These are phyloP conservation scores for Megastigmus dorsalis DNA, from an alignment of 2,888 invertebrate genomes.

Conservation along the genomic window DNA sequence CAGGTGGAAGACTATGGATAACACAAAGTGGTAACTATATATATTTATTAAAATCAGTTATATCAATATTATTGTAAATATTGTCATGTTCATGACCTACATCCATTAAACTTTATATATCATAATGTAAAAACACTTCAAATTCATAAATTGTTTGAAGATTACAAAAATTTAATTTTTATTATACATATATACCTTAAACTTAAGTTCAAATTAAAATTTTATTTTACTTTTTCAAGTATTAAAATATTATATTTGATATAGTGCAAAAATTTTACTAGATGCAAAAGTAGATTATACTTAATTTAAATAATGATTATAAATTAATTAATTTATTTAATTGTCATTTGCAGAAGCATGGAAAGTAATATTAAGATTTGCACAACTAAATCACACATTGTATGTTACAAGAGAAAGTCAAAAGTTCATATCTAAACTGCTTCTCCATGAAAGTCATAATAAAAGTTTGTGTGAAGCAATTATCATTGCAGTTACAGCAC, in stretches of 20 bases:
- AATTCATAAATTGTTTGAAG: neutral
- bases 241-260: no score
- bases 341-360: constrained; percentile 78
- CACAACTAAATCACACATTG: constrained; percentile 81
- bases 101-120: constrained; percentile 9
- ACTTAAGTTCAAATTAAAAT: no score
- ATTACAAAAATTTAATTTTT: neutral
- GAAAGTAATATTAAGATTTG: constrained; percentile 80
- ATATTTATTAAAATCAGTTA: no score
- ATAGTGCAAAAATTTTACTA: no score
- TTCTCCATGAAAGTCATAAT: constrained; percentile 64
- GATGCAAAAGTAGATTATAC: no score
- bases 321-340: constrained; percentile 5
- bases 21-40: constrained; percentile 64
- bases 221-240: no score
- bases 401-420: constrained; percentile 83
- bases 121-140: neutral
- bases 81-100: no score
- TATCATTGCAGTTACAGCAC: constrained; percentile 77
- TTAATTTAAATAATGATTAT: no score
- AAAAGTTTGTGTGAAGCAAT: constrained; percentile 76
- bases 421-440: constrained; percentile 76
- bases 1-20: constrained; percentile 81
- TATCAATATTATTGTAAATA: no score
- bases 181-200: neutral